A percentile compares a stretch with the other conserved stretches of the same genome.
phyloP scores from a whole-genome alignment of 2,113 vertebrate genomes.

The Dromaius novaehollandiae region DNA sequence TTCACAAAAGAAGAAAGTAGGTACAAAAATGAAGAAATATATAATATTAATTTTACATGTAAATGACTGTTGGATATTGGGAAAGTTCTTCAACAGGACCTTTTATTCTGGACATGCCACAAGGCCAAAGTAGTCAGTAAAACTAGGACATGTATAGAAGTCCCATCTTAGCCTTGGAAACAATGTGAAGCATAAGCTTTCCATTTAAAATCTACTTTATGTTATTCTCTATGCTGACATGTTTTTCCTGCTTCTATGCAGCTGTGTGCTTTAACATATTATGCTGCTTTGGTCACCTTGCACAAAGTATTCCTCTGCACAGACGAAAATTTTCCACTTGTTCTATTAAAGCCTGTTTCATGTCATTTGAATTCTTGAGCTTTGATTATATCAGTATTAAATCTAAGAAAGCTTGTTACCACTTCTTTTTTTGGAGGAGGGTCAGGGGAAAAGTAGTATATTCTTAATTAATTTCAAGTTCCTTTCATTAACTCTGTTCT shows the following conservation, averaged over 20 bases:
- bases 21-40: background rate
- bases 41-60: background rate
- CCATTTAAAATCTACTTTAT: background rate
- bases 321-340: background rate
- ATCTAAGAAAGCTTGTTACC: background rate
- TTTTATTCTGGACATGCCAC: background rate
- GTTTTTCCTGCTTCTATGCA: background rate
- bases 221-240: background rate
- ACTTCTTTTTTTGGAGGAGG: background rate
- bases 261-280: background rate
- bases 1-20: background rate
- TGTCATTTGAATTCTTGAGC: background rate
- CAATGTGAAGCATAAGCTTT: background rate
- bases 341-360: background rate
- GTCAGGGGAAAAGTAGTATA: background rate
- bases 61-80: background rate
- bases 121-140: background rate
- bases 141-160: background rate
- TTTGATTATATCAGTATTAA: background rate
- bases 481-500: background rate
- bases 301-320: background rate
- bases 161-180: background rate
- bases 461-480: background rate
- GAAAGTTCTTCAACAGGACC: background rate
- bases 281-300: background rate